Conservation (phyloP, 2,797 vertebrate species). For the Meda fulgida region DNA sequence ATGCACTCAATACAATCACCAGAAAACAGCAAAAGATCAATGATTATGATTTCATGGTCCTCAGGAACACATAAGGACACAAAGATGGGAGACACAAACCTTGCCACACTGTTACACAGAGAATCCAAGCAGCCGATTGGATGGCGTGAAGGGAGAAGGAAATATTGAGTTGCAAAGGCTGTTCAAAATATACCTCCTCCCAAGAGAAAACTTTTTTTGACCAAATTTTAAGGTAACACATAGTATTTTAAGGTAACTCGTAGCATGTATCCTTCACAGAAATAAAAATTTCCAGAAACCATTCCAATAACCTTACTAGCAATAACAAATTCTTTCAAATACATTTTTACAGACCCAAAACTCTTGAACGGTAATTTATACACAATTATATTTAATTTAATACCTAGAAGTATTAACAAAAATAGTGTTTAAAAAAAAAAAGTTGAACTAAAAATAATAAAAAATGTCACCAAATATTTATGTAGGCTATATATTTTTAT, state of each 20-base stretch:
- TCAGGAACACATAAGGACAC: neutral
- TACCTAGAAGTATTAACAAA: neutral
- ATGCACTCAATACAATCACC: neutral
- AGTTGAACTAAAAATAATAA: too few species aligned
- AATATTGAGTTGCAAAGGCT: slow-evolving; percentile 28
- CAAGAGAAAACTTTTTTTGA: neutral
- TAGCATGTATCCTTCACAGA: neutral
- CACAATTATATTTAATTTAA: neutral
- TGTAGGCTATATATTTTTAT: neutral
- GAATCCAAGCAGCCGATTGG: slow-evolving; percentile 48
- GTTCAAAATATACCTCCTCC: neutral
- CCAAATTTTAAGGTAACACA: neutral
- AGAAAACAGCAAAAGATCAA: neutral
- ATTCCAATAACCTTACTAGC: too few species aligned
- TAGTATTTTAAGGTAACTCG: neutral
- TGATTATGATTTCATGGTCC: neutral
- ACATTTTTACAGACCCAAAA: neutral
- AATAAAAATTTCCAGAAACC: neutral
- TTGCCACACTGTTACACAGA: slow-evolving; percentile 69
- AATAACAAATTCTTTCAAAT: neutral
- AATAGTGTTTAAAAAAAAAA: neutral
- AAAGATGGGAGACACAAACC: slow-evolving; percentile 59
- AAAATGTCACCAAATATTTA: neutral
- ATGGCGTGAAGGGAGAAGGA: slow-evolving; percentile 54
- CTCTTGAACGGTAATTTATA: neutral